phyloP scores from a whole-genome alignment of 2,888 invertebrate species.

The Euphydryas editha region DNA sequence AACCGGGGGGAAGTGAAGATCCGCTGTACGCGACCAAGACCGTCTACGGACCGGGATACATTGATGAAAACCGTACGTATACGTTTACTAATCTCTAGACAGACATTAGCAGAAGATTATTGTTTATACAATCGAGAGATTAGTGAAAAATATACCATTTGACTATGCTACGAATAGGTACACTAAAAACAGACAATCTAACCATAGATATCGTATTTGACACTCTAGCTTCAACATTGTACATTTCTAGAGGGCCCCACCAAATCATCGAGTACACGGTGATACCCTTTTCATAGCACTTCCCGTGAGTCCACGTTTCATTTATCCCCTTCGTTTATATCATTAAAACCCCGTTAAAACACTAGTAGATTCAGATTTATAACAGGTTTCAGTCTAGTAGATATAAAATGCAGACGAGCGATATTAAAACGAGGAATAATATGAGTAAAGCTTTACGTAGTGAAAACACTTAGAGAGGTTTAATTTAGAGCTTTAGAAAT shows the following conservation, averaged over 20 bases:
- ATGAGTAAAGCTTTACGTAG: conserved; percentile 74
- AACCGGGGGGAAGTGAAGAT: conserved; percentile 80
- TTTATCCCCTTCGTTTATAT: conserved; percentile 42
- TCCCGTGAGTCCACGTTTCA: conserved; percentile 41
- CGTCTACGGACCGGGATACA: conserved; percentile 80
- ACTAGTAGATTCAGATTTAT: conserved; percentile 38
- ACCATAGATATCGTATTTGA: conserved; percentile 83
- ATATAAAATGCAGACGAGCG: conserved; percentile 33
- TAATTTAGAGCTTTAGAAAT: conserved; percentile 68
- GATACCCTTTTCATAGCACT: conserved; percentile 42
- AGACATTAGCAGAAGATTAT: conserved; percentile 34
- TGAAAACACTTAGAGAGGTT: conserved; percentile 58
- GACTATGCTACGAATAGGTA: conserved; percentile 52
- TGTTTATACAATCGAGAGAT: conserved; percentile 49
- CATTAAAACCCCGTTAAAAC: conserved; percentile 38
- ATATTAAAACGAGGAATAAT: conserved; percentile 45
- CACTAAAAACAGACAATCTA: conserved; percentile 64
- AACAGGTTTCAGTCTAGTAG: conserved; percentile 40
- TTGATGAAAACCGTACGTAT: conserved; percentile 83
- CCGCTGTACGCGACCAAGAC: conserved; percentile 83
- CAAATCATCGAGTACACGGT: conserved; percentile 44
- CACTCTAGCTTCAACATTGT: conserved; percentile 70
- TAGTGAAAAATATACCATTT: conserved; percentile 46
- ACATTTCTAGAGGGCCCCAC: conserved; percentile 57
- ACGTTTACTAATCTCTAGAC: conserved; percentile 57